phyloP scores from a whole-genome alignment of 2,113 vertebrate species.

The Balaeniceps rex region DNA sequence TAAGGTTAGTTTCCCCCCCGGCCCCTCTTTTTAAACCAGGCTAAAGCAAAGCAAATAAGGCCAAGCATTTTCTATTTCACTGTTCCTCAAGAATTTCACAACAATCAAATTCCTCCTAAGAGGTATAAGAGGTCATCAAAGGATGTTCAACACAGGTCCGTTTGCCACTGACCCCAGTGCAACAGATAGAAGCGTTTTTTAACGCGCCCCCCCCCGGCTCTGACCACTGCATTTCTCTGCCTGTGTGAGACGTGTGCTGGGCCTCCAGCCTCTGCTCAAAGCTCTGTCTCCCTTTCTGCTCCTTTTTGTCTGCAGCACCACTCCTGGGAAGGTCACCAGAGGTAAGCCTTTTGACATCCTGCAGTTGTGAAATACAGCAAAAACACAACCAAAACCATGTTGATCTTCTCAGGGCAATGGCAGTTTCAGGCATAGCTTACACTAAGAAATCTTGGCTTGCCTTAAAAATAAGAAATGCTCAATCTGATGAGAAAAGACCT shows the following conservation, averaged over 20 bases:
- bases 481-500: not conserved
- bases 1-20: not conserved
- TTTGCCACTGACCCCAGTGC: not conserved
- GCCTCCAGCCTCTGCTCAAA: not conserved
- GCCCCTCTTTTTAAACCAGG: not conserved
- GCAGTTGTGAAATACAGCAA: not conserved
- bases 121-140: not conserved
- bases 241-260: accelerated
- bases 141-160: not conserved
- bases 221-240: not conserved
- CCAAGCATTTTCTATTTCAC: not conserved
- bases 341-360: not conserved
- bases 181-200: not conserved
- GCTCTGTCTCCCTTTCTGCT: not conserved
- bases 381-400: not conserved
- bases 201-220: no score
- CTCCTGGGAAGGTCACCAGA: not conserved
- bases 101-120: not conserved
- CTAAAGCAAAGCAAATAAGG: not conserved
- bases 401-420: not conserved
- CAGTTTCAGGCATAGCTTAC: not conserved
- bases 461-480: not conserved
- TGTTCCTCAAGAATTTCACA: not conserved
- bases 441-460: not conserved
- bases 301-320: not conserved